phyloP scores from a whole-genome alignment of 1,140 invertebrate genomes.

The Wiebesia pumilae region DNA sequence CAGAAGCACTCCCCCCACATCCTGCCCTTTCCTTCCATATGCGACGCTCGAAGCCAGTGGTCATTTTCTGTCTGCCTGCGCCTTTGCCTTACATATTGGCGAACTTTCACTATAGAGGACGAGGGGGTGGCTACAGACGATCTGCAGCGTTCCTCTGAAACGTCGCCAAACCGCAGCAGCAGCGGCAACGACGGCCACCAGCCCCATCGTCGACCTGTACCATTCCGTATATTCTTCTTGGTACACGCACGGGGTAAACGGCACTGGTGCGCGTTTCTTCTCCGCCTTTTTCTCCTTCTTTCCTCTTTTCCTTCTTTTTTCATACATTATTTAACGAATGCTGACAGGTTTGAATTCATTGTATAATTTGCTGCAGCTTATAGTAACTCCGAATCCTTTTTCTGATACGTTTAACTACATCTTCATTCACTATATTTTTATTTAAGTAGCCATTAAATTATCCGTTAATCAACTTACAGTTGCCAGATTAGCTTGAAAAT shows the following conservation, averaged over 20 bases:
- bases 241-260: background rate
- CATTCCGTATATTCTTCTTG: slow-evolving; percentile 26
- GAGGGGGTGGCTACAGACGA: too few relatives aligned
- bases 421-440: too few relatives aligned
- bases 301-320: background rate
- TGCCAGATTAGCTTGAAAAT: too few relatives aligned
- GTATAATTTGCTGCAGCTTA: background rate
- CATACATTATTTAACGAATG: slow-evolving; percentile 20
- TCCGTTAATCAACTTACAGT: too few relatives aligned
- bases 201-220: slow-evolving; percentile 45
- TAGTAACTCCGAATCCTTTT: too few relatives aligned
- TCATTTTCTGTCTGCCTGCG: background rate
- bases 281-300: background rate
- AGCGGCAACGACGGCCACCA: slow-evolving; percentile 42
- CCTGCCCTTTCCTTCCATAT: too few relatives aligned
- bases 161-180: slow-evolving; percentile 69
- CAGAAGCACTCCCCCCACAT: background rate
- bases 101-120: too few relatives aligned
- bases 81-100: too few relatives aligned
- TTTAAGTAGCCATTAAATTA: too few relatives aligned
- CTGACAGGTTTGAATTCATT: slow-evolving; percentile 15
- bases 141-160: slow-evolving; percentile 59
- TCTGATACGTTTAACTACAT: too few relatives aligned
- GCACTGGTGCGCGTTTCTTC: background rate
- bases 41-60: background rate